phyloP scores from a whole-genome alignment of 1,140 invertebrate species.

The Lucilia sericata region DNA sequence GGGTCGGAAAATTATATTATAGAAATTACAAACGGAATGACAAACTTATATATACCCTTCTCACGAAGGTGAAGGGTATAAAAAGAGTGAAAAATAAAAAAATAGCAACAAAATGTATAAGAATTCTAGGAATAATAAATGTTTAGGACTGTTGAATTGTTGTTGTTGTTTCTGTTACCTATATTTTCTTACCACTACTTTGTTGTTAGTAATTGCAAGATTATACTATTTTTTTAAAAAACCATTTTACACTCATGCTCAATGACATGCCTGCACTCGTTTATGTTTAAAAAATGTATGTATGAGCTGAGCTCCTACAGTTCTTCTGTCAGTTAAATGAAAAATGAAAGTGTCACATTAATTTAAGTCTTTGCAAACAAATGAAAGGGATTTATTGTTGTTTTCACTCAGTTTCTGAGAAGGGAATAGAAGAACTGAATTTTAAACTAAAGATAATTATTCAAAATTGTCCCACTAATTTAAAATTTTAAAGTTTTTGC shows the following conservation, averaged over 20 bases:
- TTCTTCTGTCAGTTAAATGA: not conserved
- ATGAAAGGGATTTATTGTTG: not conserved
- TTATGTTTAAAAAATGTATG: not conserved
- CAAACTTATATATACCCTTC: no score
- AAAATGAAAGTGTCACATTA: constrained; percentile 27
- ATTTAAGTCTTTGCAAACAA: not conserved
- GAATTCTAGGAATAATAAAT: constrained; percentile 2
- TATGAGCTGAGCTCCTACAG: not conserved
- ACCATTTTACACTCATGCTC: not conserved
- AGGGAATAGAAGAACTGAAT: not conserved
- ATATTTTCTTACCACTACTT: not conserved
- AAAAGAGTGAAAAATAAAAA: constrained; percentile 6
- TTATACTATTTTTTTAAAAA: not conserved
- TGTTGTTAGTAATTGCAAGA: not conserved
- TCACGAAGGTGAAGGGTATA: not conserved
- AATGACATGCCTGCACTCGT: not conserved
- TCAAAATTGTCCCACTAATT: no score
- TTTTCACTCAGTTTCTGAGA: not conserved
- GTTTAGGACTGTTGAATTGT: not conserved
- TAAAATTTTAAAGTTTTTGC: no score
- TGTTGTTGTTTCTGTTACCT: not conserved
- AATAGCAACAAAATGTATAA: not conserved
- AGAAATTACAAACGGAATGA: no score
- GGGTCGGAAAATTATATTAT: no score
- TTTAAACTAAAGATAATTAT: not conserved